Evolutionary conservation across 2,113 vertebrate genomes (phyloP).

Genomic region (Hippocampus mohnikei): DNA sequence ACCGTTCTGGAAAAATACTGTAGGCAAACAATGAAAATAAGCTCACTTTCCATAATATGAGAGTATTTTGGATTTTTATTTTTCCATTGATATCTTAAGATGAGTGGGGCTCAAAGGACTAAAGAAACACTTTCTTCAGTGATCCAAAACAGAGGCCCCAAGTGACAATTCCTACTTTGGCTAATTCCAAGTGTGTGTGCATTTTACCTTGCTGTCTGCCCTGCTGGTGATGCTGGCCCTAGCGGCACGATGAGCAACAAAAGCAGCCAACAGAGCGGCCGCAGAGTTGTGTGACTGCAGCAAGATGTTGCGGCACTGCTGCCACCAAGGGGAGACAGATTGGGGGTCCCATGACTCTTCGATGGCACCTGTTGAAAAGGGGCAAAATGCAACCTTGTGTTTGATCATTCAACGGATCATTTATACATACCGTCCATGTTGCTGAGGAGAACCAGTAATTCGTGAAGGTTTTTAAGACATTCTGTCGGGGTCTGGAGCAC

Average conservation of each 20-base stretch:
- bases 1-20: too few relatives aligned
- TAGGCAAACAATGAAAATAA: too few relatives aligned
- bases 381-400: background rate
- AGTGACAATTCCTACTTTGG: background rate
- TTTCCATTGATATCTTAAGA: too few relatives aligned
- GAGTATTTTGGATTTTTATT: too few relatives aligned
- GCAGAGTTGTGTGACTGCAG: conserved; percentile 83
- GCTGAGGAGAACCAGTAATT: conserved; percentile 81
- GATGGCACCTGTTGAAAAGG: conserved; percentile 74
- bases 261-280: conserved; percentile 83
- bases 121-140: background rate
- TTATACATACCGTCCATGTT: conserved; percentile 84
- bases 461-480: conserved; percentile 78
- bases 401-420: background rate
- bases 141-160: too few relatives aligned
- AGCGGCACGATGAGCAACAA: conserved; percentile 81
- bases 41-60: too few relatives aligned
- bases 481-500: conserved; percentile 78
- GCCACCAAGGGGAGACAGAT: conserved; percentile 95
- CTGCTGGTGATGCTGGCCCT: conserved; percentile 75
- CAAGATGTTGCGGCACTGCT: conserved; percentile 86
- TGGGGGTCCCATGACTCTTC: conserved; percentile 90
- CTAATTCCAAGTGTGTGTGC: background rate
- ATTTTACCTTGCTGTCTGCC: conserved; percentile 77
- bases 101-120: background rate